These are phyloP conservation scores for Gallinago jamesoni DNA, from an alignment of 2,113 vertebrate species.

Conservation along the genomic window DNA sequence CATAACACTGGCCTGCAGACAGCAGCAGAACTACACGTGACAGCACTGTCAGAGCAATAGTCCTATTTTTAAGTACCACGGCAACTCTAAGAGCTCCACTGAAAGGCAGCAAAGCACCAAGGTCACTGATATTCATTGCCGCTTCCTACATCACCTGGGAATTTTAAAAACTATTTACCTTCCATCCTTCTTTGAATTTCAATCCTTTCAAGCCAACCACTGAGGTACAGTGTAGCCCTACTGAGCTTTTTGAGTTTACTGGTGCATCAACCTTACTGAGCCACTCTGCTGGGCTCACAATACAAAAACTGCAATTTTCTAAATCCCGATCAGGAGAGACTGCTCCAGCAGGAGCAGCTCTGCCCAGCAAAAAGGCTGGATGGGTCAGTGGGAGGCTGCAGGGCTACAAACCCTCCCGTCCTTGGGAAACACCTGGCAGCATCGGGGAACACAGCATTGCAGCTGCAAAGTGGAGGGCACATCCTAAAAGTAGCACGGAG, in stretches of 20 bases:
- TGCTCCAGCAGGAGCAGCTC: not conserved
- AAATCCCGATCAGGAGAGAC: not conserved
- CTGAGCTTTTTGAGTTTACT: not conserved
- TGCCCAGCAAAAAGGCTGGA: not conserved
- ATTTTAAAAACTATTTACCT: not conserved
- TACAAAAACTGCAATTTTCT: not conserved
- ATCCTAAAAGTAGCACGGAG: not conserved
- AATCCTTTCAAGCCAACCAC: not conserved
- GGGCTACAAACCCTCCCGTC: not conserved
- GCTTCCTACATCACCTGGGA: not conserved
- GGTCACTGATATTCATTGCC: not conserved
- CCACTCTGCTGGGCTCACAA: not conserved
- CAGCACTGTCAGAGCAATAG: not conserved
- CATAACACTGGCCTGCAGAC: not conserved
- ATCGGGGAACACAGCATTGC: not conserved
- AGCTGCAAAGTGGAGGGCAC: not conserved
- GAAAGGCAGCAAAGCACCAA: not conserved
- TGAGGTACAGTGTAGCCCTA: not conserved
- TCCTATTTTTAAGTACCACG: not conserved
- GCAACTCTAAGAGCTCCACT: not conserved
- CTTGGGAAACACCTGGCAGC: not conserved
- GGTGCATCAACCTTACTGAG: not conserved
- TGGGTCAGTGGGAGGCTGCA: accelerated
- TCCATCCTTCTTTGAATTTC: not conserved
- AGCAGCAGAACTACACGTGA: not conserved